phyloP scores from a whole-genome alignment of 2,113 vertebrate genomes.

The Hydropotes inermis region DNA sequence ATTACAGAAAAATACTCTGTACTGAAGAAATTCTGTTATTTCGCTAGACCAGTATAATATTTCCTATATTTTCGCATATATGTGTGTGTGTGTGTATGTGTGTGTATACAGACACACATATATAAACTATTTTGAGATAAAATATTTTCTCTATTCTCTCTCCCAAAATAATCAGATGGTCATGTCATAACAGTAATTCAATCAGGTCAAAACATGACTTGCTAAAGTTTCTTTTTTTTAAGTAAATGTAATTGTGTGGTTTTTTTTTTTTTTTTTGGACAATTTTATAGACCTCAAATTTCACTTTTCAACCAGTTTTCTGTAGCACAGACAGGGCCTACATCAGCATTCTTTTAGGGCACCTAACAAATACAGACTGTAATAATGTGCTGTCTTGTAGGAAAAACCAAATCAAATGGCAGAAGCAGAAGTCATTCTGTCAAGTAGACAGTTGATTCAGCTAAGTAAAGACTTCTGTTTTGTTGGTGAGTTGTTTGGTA shows the following conservation, averaged over 20 bases:
- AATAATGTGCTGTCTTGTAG: background rate
- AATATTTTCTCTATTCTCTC: background rate
- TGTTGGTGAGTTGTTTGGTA: background rate
- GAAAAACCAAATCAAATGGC: background rate
- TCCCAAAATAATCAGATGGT: background rate
- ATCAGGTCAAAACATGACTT: background rate
- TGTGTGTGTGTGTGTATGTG: background rate
- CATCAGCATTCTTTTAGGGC: background rate
- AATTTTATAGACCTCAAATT: background rate
- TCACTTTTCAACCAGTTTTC: background rate
- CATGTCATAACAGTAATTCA: background rate
- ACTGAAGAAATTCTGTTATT: background rate
- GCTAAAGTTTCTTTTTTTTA: background rate
- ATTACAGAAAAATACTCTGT: background rate
- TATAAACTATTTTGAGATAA: background rate
- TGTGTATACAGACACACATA: background rate
- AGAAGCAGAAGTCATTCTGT: background rate
- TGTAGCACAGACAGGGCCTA: too few species aligned
- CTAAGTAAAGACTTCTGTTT: background rate
- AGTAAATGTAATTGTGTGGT: background rate
- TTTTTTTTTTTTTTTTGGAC: background rate
- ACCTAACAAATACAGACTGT: background rate
- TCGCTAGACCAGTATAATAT: background rate
- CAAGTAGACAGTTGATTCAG: background rate
- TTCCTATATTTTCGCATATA: background rate